Evolutionary conservation across 2,113 vertebrate species (phyloP).

Genomic region (Ailuropoda melanoleuca): DNA sequence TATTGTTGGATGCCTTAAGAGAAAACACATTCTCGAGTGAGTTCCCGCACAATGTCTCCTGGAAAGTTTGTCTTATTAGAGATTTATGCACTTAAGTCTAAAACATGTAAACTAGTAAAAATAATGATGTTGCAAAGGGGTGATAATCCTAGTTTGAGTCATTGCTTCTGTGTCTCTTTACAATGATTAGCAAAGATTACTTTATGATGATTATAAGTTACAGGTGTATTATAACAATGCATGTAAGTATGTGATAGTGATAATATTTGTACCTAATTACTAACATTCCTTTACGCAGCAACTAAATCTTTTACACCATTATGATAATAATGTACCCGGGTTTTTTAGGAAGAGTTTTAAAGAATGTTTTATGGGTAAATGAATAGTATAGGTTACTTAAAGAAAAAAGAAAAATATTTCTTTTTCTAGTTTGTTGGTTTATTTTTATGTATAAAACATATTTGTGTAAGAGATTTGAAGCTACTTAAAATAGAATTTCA

Average conservation of each 20-base stretch:
- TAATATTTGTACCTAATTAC: not conserved
- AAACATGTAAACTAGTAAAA: not conserved
- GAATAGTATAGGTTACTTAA: not conserved
- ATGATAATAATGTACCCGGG: not conserved
- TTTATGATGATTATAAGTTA: conserved; percentile 2
- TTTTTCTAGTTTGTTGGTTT: not conserved
- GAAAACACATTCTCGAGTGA: not conserved
- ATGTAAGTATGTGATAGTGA: not conserved
- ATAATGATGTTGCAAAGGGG: not conserved
- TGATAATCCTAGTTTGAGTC: not conserved
- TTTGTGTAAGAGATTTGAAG: not conserved
- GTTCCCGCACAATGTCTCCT: not conserved
- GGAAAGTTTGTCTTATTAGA: not conserved
- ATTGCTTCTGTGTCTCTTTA: not conserved
- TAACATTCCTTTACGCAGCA: not conserved
- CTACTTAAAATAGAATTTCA: not conserved
- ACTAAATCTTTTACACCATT: not conserved
- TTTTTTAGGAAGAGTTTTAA: not conserved
- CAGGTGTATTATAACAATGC: not conserved
- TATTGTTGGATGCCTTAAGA: not conserved
- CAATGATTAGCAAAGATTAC: not conserved
- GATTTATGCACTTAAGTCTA: not conserved
- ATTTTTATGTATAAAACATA: not conserved
- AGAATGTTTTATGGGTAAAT: not conserved
- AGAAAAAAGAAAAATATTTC: not conserved